Conservation (phyloP, 35 echinoderm and acorn worm genomes). For the Heliocidaris tuberculata region DNA sequence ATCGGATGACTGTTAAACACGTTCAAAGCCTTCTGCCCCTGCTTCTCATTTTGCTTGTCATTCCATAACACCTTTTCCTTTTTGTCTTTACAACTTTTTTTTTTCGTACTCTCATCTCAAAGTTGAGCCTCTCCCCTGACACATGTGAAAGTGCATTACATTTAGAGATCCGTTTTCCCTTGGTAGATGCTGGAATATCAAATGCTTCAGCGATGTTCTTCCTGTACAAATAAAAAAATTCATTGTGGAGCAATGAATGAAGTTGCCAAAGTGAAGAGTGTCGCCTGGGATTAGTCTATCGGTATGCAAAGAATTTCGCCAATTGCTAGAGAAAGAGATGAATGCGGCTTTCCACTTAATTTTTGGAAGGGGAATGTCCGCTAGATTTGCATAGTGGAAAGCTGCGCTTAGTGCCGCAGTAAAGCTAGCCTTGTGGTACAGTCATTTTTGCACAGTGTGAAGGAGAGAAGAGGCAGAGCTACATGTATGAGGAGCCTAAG, state of each 20-base stretch:
- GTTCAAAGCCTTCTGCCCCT: not conserved
- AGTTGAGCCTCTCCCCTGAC: not conserved
- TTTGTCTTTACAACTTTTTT: not conserved
- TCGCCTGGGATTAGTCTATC: not conserved
- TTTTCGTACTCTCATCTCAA: not conserved
- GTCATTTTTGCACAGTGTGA: not conserved
- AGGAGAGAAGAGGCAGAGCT: not conserved
- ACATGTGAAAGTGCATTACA: not conserved
- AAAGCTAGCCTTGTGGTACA: not conserved
- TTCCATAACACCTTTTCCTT: not conserved
- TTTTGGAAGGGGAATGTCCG: not conserved
- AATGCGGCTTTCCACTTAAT: not conserved
- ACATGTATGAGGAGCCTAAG: not conserved
- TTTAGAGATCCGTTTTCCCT: not conserved
- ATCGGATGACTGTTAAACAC: not conserved
- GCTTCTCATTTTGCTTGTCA: not conserved
- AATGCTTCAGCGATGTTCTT: not conserved
- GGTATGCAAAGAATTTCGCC: not conserved
- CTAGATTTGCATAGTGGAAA: not conserved
- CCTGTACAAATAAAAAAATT: not conserved
- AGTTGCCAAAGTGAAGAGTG: not conserved
- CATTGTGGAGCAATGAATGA: not conserved
- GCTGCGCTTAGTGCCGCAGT: not conserved
- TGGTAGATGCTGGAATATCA: not conserved
- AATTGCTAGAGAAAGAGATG: not conserved